These are phyloP conservation scores for Calosoma granatense DNA, from an alignment of 1,140 invertebrate species.

Conservation along the genomic window DNA sequence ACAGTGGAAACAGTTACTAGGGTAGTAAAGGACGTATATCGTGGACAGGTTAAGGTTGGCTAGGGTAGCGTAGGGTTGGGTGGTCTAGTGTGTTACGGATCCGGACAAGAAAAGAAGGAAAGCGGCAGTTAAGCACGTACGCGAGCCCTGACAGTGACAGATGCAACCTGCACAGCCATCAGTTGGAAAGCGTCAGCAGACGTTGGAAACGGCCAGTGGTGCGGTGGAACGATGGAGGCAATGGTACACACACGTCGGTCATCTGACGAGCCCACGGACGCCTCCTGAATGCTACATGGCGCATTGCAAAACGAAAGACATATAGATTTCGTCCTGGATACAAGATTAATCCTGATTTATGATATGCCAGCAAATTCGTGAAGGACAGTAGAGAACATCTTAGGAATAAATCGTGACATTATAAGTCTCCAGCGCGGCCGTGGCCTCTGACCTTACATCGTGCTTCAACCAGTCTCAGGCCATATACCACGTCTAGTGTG, in stretches of 20 bases:
- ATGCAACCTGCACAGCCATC: conserved; percentile 5
- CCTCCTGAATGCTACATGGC: neutral
- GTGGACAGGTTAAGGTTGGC: neutral
- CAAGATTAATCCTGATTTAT: conserved; percentile 25
- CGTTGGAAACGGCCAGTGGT: neutral
- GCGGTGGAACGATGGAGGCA: neutral
- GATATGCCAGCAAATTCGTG: conserved; percentile 19
- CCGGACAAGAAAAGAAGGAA: conserved; percentile 9
- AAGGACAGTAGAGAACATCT: conserved; percentile 20
- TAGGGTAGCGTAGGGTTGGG: neutral
- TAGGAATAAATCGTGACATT: conserved; percentile 21
- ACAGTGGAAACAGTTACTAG: too few species aligned
- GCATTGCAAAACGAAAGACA: conserved; percentile 3
- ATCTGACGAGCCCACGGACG: neutral
- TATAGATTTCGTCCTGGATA: conserved; percentile 14
- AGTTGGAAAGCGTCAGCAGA: neutral
- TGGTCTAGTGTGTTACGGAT: neutral
- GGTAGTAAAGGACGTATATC: too few species aligned
- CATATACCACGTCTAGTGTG: too few species aligned
- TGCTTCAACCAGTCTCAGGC: too few species aligned
- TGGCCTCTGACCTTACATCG: too few species aligned
- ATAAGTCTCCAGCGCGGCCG: conserved; percentile 13
- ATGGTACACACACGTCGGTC: neutral
- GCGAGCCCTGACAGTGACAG: conserved; percentile 1
- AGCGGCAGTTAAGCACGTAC: conserved; percentile 1